These are phyloP conservation scores for Petrolisthes manimaculis DNA, from an alignment of 2,888 invertebrate species.

Conservation along the genomic window DNA sequence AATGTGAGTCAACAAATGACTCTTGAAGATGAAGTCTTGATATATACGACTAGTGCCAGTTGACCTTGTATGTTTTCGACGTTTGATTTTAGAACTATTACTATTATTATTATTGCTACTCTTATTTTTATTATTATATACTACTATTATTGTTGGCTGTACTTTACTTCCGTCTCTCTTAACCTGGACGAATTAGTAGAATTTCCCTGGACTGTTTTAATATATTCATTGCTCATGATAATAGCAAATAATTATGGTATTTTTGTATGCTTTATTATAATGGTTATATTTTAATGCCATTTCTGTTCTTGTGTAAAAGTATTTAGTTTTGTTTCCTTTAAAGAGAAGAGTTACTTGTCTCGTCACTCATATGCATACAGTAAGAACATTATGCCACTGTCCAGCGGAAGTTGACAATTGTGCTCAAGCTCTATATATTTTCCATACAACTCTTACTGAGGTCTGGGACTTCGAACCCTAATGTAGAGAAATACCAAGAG, in stretches of 20 bases:
- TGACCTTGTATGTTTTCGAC: slow-evolving; percentile 54
- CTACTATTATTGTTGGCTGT: slow-evolving; percentile 25
- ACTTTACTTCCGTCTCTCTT: slow-evolving; percentile 42
- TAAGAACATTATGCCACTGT: slow-evolving; percentile 25
- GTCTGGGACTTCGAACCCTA: slow-evolving; percentile 45
- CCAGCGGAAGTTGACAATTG: slow-evolving; percentile 50
- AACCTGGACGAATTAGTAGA: slow-evolving; percentile 32
- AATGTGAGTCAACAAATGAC: not conserved
- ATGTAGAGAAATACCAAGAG: slow-evolving; percentile 51
- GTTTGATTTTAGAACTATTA: slow-evolving; percentile 33
- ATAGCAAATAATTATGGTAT: slow-evolving; percentile 35
- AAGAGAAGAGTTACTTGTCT: slow-evolving; percentile 10
- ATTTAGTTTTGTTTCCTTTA: not conserved
- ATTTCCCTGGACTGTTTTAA: slow-evolving; percentile 60
- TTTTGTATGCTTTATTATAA: slow-evolving; percentile 45
- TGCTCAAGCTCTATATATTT: slow-evolving; percentile 39
- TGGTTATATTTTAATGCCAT: slow-evolving; percentile 7
- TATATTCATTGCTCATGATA: slow-evolving; percentile 8
- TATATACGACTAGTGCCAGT: slow-evolving; percentile 48
- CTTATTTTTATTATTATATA: too few species aligned
- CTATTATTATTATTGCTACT: too few species aligned
- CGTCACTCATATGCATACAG: slow-evolving; percentile 16
- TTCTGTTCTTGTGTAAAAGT: slow-evolving; percentile 22
- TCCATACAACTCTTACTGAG: slow-evolving; percentile 36
- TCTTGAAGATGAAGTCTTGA: not conserved